phyloP scores from a whole-genome alignment of 2,888 invertebrate species.

The Himalopsyche anomala region DNA sequence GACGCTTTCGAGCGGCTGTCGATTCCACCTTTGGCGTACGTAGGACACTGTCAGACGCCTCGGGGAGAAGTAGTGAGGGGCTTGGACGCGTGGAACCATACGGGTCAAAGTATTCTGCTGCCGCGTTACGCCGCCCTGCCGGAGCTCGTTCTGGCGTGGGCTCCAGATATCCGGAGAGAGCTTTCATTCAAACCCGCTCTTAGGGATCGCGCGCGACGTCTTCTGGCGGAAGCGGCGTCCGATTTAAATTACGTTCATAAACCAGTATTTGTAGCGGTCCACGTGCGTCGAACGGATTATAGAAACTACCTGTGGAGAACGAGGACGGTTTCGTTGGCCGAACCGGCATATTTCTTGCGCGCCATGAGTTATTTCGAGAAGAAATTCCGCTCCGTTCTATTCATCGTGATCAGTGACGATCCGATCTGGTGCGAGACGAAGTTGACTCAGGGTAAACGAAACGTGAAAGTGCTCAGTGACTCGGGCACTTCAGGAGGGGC shows the following conservation, averaged over 20 bases:
- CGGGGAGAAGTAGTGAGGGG: constrained; percentile 74
- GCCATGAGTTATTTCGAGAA: constrained; percentile 73
- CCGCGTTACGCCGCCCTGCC: constrained; percentile 76
- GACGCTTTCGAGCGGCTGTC: constrained; percentile 77
- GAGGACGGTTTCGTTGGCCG: constrained; percentile 71
- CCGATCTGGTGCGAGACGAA: constrained; percentile 72
- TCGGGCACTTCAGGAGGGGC: constrained; percentile 69
- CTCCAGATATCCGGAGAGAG: constrained; percentile 77
- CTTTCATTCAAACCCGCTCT: constrained; percentile 75
- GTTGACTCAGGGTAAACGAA: constrained; percentile 68
- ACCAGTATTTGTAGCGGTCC: constrained; percentile 72
- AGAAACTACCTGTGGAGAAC: constrained; percentile 76
- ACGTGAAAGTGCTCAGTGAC: constrained; percentile 71
- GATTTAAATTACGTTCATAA: constrained; percentile 66
- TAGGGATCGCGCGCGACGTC: constrained; percentile 72
- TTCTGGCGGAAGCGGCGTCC: constrained; percentile 68
- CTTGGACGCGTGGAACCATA: constrained; percentile 76
- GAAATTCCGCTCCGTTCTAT: constrained; percentile 71
- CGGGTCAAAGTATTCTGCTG: constrained; percentile 77
- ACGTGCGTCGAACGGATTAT: constrained; percentile 78
- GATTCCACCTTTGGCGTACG: constrained; percentile 77
- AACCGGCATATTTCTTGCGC: constrained; percentile 70
- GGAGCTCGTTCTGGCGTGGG: constrained; percentile 76
- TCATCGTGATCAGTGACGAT: constrained; percentile 75
- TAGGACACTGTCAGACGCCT: constrained; percentile 75